phyloP scores from a whole-genome alignment of 2,888 invertebrate species.

The Mesoligia furuncula region DNA sequence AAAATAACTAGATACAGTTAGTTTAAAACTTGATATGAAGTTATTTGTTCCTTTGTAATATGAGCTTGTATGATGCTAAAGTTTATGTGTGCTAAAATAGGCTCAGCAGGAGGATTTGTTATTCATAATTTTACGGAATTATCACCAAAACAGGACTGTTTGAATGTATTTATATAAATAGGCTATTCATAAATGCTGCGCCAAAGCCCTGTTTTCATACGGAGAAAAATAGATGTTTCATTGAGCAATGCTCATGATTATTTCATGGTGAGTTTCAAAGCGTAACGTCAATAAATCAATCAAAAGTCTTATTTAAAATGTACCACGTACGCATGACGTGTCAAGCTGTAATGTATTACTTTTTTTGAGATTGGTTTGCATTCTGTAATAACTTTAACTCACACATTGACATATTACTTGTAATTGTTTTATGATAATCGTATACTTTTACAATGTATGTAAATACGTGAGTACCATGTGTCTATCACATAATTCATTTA shows the following conservation, averaged over 20 bases:
- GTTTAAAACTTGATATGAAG: background rate
- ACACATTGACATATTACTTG: too few relatives aligned
- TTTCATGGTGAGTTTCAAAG: background rate
- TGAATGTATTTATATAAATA: background rate
- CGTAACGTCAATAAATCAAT: too few relatives aligned
- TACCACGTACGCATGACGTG: too few relatives aligned
- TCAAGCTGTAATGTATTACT: too few relatives aligned
- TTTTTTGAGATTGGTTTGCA: too few relatives aligned
- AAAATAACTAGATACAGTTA: slow-evolving; percentile 23
- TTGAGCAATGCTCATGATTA: background rate
- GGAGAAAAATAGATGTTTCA: background rate
- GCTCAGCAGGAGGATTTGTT: background rate
- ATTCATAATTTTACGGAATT: background rate
- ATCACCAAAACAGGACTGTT: background rate
- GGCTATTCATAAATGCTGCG: background rate
- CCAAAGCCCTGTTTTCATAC: background rate
- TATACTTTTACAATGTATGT: too few relatives aligned
- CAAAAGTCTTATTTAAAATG: too few relatives aligned
- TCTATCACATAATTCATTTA: too few relatives aligned
- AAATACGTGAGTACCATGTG: too few relatives aligned
- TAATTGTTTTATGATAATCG: too few relatives aligned
- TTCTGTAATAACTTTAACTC: too few relatives aligned
- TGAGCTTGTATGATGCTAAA: background rate
- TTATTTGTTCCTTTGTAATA: slow-evolving; percentile 31
- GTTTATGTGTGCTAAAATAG: background rate